These are phyloP conservation scores for Bothrops jararaca DNA, from an alignment of 2,113 vertebrate genomes.

Conservation along the genomic window DNA sequence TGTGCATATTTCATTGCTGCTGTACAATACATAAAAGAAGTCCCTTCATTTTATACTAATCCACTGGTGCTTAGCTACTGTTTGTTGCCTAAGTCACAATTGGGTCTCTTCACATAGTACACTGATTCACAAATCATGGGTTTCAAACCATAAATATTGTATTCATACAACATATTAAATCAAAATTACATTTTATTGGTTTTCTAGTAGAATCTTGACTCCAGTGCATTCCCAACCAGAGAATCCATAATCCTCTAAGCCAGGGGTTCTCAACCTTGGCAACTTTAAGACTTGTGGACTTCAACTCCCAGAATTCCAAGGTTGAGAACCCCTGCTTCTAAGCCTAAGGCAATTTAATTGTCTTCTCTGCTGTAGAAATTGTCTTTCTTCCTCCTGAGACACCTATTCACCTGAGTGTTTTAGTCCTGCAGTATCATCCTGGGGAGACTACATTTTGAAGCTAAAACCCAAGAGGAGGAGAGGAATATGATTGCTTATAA, in stretches of 20 bases:
- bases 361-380: background rate
- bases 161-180: background rate
- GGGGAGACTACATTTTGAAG: background rate
- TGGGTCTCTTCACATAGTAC: background rate
- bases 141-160: background rate
- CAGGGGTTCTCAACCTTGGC: too few relatives aligned
- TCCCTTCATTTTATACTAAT: background rate
- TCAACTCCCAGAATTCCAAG: too few relatives aligned
- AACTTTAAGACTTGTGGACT: too few relatives aligned
- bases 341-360: background rate
- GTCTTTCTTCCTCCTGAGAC: background rate
- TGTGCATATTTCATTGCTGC: background rate
- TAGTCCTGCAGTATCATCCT: background rate
- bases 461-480: background rate
- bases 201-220: background rate
- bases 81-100: background rate
- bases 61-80: background rate
- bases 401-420: background rate
- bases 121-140: background rate
- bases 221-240: background rate
- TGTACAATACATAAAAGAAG: background rate
- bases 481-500: background rate
- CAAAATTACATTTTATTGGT: background rate
- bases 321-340: too few relatives aligned
- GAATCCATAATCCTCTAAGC: background rate